Conservation (phyloP, 1,140 invertebrate genomes). For the Lepidurus arcticus region DNA sequence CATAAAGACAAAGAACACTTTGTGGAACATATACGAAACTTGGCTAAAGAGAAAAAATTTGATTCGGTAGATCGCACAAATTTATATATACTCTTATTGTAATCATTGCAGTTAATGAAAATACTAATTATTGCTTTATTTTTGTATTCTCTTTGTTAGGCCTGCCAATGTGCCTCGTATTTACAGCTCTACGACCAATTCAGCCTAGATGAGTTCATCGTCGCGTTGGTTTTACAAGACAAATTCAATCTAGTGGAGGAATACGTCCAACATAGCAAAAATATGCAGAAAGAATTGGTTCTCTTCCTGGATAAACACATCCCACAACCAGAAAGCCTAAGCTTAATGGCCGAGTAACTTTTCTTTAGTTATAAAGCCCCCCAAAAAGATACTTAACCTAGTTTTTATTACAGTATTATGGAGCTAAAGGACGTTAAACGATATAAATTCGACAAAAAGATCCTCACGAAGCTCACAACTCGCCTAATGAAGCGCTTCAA, state of each 20-base stretch:
- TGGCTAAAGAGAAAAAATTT: constrained; percentile 12
- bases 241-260: constrained; percentile 60
- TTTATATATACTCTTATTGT: not conserved
- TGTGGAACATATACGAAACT: not conserved
- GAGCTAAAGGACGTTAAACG: not conserved
- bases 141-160: constrained; percentile 43
- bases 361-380: not conserved
- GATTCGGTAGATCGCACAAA: not conserved
- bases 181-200: constrained; percentile 59
- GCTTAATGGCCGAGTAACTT: constrained; percentile 4
- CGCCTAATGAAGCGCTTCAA: constrained; percentile 57
- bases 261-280: constrained; percentile 54
- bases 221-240: constrained; percentile 68
- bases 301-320: constrained; percentile 52
- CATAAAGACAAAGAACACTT: constrained; percentile 2
- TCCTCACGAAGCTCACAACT: constrained; percentile 56
- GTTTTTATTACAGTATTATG: not conserved
- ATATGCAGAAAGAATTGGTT: constrained; percentile 54
- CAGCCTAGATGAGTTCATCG: constrained; percentile 56
- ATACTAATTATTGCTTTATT: constrained; percentile 37
- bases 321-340: not conserved
- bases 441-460: constrained; percentile 42
- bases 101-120: no score
- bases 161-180: constrained; percentile 56
- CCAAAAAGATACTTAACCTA: not conserved